These are phyloP conservation scores for Epizoanthus fatuus DNA, from an alignment of 92 coral and sea anemone genomes.

Conservation along the genomic window DNA sequence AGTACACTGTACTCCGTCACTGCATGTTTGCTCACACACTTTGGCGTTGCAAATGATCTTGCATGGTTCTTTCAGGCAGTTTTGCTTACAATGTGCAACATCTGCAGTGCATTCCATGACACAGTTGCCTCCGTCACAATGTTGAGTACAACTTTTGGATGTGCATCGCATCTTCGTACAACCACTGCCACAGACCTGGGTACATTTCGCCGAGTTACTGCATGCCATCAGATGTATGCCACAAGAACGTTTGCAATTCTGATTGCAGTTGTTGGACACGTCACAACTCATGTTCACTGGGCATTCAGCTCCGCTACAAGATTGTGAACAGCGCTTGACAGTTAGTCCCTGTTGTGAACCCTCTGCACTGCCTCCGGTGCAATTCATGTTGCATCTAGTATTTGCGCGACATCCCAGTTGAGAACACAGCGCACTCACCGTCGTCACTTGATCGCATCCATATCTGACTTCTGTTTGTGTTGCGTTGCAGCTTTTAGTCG, in stretches of 20 bases:
- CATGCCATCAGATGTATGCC: conserved; percentile 10
- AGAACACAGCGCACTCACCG: background rate
- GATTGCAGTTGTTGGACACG: conserved; percentile 18
- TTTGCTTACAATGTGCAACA: conserved; percentile 12
- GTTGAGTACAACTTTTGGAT: conserved; percentile 18
- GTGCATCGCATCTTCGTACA: conserved; percentile 28
- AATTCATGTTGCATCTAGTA: conserved; percentile 35
- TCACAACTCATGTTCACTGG: conserved; percentile 31
- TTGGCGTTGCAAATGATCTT: conserved; percentile 27
- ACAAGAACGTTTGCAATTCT: conserved; percentile 21
- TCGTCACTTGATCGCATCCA: background rate
- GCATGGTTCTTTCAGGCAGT: conserved; percentile 15
- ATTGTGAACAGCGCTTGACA: conserved; percentile 23
- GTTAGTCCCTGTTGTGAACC: background rate
- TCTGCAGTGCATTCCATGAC: conserved; percentile 28
- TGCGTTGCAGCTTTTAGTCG: conserved; percentile 14
- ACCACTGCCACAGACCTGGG: conserved; percentile 33
- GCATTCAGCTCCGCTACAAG: background rate
- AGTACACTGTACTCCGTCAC: conserved; percentile 9
- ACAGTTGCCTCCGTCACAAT: conserved; percentile 23
- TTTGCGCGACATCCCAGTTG: conserved; percentile 18
- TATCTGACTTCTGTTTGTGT: conserved; percentile 12
- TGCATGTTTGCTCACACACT: conserved; percentile 3
- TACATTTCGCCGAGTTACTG: conserved; percentile 21
- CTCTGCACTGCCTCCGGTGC: conserved; percentile 6